phyloP scores from a whole-genome alignment of 2,113 vertebrate species.

The Triplophysa tibetana region DNA sequence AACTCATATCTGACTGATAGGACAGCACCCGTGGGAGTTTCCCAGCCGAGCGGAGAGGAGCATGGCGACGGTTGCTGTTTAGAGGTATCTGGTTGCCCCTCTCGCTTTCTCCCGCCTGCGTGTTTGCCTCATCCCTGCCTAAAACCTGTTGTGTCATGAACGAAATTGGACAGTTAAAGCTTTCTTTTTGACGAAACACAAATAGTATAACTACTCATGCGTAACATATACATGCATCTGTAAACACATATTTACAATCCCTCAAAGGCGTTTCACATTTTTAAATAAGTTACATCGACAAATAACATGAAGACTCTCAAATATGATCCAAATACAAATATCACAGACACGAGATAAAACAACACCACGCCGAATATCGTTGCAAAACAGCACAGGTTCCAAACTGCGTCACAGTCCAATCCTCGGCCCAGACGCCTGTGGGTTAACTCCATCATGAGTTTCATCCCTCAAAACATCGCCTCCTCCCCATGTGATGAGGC shows the following conservation, averaged over 20 bases:
- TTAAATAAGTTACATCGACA: background rate
- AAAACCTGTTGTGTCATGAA: slow-evolving; percentile 76
- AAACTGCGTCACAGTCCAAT: slow-evolving; percentile 40
- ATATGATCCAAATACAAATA: background rate
- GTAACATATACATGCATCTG: too few relatives aligned
- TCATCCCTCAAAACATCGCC: slow-evolving; percentile 46
- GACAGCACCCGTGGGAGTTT: slow-evolving; percentile 47
- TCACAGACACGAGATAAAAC: background rate
- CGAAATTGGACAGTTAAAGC: slow-evolving; percentile 68
- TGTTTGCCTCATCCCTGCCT: slow-evolving; percentile 70
- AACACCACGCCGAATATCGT: background rate
- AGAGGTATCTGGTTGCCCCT: slow-evolving; percentile 69
- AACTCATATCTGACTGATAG: slow-evolving; percentile 57
- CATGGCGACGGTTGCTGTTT: slow-evolving; percentile 58
- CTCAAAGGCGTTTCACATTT: too few relatives aligned
- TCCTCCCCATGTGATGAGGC: background rate
- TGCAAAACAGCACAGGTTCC: slow-evolving; percentile 23
- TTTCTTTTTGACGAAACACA: too few relatives aligned
- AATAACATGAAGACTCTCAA: background rate
- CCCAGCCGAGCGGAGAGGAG: slow-evolving; percentile 33
- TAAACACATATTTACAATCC: too few relatives aligned
- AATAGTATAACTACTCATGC: too few relatives aligned
- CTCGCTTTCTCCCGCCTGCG: slow-evolving; percentile 60
- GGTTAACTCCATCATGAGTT: slow-evolving; percentile 31
- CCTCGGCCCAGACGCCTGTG: background rate